Percentiles rank a stretch among this genome's conserved stretches.
phyloP scores from a whole-genome alignment of 2,888 invertebrate species.

The Andricus curvator region DNA sequence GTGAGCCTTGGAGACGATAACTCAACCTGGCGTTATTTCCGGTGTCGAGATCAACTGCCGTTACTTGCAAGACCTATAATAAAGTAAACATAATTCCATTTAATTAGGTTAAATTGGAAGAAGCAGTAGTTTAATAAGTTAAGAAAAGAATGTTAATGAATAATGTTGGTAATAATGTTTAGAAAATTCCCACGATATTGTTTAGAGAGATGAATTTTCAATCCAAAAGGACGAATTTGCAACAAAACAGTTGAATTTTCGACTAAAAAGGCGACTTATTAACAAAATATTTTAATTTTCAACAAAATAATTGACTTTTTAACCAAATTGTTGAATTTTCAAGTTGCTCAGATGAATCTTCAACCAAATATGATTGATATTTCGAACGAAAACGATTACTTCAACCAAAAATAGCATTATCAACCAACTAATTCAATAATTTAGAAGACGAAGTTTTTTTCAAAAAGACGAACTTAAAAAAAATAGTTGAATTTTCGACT shows the following conservation, averaged over 20 bases:
- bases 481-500: too few relatives aligned
- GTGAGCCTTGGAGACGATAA: constrained; percentile 85
- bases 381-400: not conserved
- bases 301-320: too few relatives aligned
- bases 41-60: constrained; percentile 95
- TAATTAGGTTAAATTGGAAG: not conserved
- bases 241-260: too few relatives aligned
- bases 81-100: not conserved
- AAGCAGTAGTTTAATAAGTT: not conserved
- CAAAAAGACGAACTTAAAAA: too few relatives aligned
- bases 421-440: too few relatives aligned
- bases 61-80: constrained; percentile 89
- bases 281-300: too few relatives aligned
- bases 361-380: too few relatives aligned
- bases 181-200: not conserved
- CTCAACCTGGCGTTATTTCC: constrained; percentile 96
- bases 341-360: too few relatives aligned
- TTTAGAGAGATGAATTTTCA: constrained; percentile 40
- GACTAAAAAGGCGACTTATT: too few relatives aligned
- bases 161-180: not conserved
- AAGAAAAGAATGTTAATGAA: not conserved
- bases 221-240: too few relatives aligned
- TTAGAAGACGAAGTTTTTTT: too few relatives aligned
- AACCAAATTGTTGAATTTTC: too few relatives aligned
- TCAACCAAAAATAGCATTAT: not conserved